phyloP scores from a whole-genome alignment of 2,888 invertebrate genomes.

The Drosophila yooni region DNA sequence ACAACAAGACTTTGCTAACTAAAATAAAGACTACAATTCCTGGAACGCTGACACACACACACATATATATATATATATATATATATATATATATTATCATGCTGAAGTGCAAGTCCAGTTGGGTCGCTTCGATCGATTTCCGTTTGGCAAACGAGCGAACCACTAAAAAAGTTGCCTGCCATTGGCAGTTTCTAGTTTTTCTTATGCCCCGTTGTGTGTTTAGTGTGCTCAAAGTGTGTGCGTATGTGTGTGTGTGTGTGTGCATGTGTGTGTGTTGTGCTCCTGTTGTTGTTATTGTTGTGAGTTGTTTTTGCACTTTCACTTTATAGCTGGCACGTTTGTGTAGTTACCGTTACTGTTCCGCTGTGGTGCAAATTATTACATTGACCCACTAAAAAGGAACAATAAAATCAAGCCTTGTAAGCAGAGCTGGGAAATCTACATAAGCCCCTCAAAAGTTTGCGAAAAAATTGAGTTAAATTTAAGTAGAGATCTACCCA shows the following conservation, averaged over 20 bases:
- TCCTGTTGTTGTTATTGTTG: constrained; percentile 25
- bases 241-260: neutral
- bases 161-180: constrained; percentile 61
- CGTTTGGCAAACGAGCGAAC: constrained; percentile 68
- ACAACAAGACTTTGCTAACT: constrained; percentile 33
- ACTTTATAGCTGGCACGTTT: constrained; percentile 61
- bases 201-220: constrained; percentile 9
- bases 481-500: constrained; percentile 6
- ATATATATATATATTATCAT: neutral
- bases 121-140: constrained; percentile 68
- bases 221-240: neutral
- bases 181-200: constrained; percentile 52
- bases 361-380: constrained; percentile 70
- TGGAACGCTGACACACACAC: constrained; percentile 24
- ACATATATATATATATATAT: neutral
- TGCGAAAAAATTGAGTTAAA: constrained; percentile 19
- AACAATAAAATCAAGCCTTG: constrained; percentile 20
- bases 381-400: constrained; percentile 72
- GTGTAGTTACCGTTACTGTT: constrained; percentile 59
- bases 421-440: constrained; percentile 3
- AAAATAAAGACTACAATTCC: constrained; percentile 26
- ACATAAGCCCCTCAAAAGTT: constrained; percentile 11
- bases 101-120: constrained; percentile 43
- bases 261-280: constrained; percentile 3
- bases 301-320: constrained; percentile 59